phyloP scores from a whole-genome alignment of 1,140 invertebrate species.

The Panulirus ornatus region DNA sequence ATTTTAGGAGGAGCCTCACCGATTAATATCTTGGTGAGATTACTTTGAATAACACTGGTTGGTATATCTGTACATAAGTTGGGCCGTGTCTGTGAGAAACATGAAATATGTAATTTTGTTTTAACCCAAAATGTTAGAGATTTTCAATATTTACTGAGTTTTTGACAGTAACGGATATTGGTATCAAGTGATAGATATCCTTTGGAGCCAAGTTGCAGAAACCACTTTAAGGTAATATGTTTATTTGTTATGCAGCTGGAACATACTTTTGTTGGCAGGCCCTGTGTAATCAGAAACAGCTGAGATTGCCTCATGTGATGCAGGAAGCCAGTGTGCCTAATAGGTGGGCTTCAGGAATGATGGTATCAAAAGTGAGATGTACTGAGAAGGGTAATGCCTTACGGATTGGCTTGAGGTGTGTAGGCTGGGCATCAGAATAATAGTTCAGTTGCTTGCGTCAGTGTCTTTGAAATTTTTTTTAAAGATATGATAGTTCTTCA shows the following conservation, averaged over 20 bases:
- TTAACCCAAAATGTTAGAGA: too few relatives aligned
- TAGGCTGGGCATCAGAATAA: neutral
- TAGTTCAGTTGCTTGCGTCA: constrained; percentile 17
- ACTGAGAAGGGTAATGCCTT: neutral
- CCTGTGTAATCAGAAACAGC: constrained; percentile 3
- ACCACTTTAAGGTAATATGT: neutral
- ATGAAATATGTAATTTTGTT: too few relatives aligned
- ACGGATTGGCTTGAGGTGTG: neutral
- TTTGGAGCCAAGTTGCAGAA: neutral
- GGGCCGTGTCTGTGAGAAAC: too few relatives aligned
- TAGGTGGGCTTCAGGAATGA: neutral
- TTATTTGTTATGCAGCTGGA: neutral
- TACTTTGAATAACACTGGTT: too few relatives aligned
- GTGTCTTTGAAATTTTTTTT: constrained; percentile 38
- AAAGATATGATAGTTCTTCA: constrained; percentile 42
- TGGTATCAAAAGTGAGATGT: neutral
- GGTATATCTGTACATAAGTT: neutral
- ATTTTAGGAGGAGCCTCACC: neutral
- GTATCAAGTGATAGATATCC: neutral
- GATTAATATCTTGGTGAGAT: too few relatives aligned
- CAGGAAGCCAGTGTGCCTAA: neutral
- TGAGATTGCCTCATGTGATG: neutral
- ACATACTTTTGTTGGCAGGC: neutral
- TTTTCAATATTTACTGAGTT: too few relatives aligned
- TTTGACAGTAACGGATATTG: neutral